Evolutionary conservation across 1,140 invertebrate genomes (phyloP), one percentile per base, ranked within the genome.

Genomic region (Philotrypesis tridentata): DNA sequence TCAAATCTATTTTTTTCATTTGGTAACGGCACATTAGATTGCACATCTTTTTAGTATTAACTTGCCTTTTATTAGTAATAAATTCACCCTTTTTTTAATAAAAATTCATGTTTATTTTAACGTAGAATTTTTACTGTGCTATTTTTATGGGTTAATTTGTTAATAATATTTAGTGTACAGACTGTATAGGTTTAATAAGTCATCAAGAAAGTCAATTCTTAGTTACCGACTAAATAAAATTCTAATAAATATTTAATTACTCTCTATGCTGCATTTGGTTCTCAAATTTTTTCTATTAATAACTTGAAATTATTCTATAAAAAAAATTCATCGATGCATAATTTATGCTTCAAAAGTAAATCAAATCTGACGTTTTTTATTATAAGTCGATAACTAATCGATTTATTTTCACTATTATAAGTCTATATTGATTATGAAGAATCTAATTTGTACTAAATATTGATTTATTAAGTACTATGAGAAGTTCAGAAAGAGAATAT

Each of bases 11-110:
- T 65, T 84, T n/a, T 83, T 82, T 72, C 63, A 82, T 82, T 67
- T 77, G 60, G 73, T 83, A 72, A 83, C 78, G 43, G 84, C 83
- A 86, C 82, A 85, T 73, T 79, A 79, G 70, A 79, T 74, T 68
- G 76, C 82, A 83, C 82, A 74, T 84, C 37, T 85, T 68, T 82
- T 61, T 84, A 74, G 74, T 82, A 86, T 82, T 75, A 75, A 71
- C 31, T 74, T 70, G 61, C 68, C 61, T 75, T 68, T 75, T 71
- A 68, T 83, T 83, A 83, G 82, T 40, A 68, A 67, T 78, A 68
- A 82, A 78, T 55, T 82, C 80, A 71, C 48, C 37, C 23, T 33
- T 82, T 21, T 61, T 60, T 79, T 72, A 2, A 12, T 37, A 0
- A 73, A n/a, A 82, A 33, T 67, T 74, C 71, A 60, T 68, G 25